Base-by-base conservation (phyloP, 2,797 vertebrate species). In the Pseudopleuronectes americanus region DNA sequence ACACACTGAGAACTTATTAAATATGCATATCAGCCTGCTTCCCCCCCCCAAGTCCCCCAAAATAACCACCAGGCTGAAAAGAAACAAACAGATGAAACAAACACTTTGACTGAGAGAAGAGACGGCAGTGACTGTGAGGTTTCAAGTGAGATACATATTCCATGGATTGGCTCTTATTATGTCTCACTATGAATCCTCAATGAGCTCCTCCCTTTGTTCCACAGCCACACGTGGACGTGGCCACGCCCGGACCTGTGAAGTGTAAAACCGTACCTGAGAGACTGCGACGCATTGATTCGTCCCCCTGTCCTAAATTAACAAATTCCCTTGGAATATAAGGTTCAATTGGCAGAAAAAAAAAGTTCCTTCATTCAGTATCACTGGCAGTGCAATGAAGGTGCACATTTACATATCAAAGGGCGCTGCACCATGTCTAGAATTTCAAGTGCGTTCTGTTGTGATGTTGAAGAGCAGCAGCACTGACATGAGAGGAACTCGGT, bases 341-440 rank as follows among this genome's bases (percentile, higher is more conserved):
- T 90, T 90, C 83, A 84, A 79, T 77, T 84, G 84, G 59, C 55
- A 62, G 31, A 31, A 36, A 67, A 77, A 69, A 70, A 80, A 80
- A 84, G 68, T 84, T 84, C 84, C 90, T 92, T 88, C 89, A 85
- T 91, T 93, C 91, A 84, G 87, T 81, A 79, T 79, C 80, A 81
- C 80, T 88, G 83, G 62, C 83, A 85, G 93, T 94, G 92, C 93
- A 94, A 90, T 81, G 90, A 93, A 93, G 92, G 93, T 93, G 89
- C 88, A 90, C 92, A 95, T 95, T 95, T 92, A 80, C 94, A 95
- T 94, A 94, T 95, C 94, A 95, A 95, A 95, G 93, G 88, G 71
- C 76, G 82, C 83, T 14, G 79, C 69, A 16, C 81, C 87, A 81
- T 73, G 90, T 90, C 76, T 86, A 69, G 93, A 93, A 95, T 95